Conservation (phyloP, 30 jellyfish, hydroid and myxozoan species). For the Sanderia malayensis region DNA sequence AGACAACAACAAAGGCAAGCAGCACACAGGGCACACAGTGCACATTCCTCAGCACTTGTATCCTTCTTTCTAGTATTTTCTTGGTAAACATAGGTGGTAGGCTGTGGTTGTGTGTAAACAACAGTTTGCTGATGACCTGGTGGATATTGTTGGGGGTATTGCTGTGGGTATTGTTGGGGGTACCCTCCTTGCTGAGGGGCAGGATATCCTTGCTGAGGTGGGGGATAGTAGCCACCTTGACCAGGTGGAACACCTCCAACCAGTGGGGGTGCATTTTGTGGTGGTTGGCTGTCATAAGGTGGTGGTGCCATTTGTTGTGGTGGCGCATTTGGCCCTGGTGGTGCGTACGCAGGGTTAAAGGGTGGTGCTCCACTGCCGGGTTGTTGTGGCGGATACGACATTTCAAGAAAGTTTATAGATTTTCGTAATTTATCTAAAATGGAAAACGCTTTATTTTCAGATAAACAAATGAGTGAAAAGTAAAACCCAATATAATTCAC, state of each 20-base stretch:
- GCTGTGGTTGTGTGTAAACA: conserved; percentile 74
- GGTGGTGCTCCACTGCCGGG: conserved; percentile 40
- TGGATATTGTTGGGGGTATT: no score
- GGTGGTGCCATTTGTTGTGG: conserved; percentile 41
- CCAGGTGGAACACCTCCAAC: conserved; percentile 41
- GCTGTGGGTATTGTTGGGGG: conserved; percentile 59
- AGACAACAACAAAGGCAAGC: conserved; percentile 96
- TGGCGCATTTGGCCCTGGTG: conserved; percentile 36
- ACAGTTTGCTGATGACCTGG: no score
- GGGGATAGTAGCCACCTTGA: conserved; percentile 52
- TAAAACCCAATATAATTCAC: no score
- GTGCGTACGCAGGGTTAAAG: conserved; percentile 51
- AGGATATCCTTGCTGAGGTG: conserved; percentile 51
- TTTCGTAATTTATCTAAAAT: no score
- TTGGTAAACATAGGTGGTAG: conserved; percentile 58
- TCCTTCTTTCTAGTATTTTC: conserved; percentile 56
- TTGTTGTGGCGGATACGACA: conserved; percentile 63
- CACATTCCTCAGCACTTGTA: conserved; percentile 92
- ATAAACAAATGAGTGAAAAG: no score
- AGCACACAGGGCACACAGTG: conserved; percentile 88
- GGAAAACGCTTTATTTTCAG: no score
- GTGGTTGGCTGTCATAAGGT: conserved; percentile 45
- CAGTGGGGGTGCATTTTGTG: conserved; percentile 51
- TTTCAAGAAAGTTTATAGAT: not conserved
- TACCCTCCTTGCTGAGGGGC: conserved; percentile 57